Evolutionary conservation across 2,113 vertebrate genomes (phyloP).

Genomic region (Gallinago media): DNA sequence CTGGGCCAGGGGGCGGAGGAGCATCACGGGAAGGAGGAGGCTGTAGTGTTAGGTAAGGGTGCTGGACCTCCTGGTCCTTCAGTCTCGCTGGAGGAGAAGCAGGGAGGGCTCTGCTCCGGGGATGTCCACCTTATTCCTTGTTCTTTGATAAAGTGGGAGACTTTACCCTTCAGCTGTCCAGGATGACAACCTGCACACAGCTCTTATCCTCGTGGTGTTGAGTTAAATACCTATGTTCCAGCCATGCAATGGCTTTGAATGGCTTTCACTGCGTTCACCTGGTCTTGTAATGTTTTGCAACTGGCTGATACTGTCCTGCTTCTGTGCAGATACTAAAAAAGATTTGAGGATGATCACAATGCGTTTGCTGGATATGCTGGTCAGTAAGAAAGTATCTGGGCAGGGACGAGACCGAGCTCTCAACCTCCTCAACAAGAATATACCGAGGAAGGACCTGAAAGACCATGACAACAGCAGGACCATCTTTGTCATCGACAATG

Average conservation of each 20-base stretch:
- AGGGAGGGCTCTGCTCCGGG: not conserved
- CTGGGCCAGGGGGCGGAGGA: conserved; percentile 86
- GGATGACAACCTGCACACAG: not conserved
- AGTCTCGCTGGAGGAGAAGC: not conserved
- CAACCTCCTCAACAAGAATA: conserved; percentile 92
- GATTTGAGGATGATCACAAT: conserved; percentile 88
- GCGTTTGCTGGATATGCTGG: conserved; percentile 90
- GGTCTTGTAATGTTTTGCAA: not conserved
- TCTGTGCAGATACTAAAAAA: conserved; percentile 84
- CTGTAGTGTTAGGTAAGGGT: conserved; percentile 87
- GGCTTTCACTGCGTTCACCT: not conserved
- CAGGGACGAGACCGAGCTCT: conserved; percentile 93
- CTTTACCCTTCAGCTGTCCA: not conserved
- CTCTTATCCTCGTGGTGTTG: not conserved
- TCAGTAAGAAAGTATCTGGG: conserved; percentile 90
- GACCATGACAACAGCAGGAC: conserved; percentile 84
- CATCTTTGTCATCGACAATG: conserved; percentile 90
- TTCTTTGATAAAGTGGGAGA: not conserved
- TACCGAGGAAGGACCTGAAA: conserved; percentile 86
- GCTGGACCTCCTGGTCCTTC: not conserved
- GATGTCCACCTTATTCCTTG: not conserved
- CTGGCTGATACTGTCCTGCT: not conserved
- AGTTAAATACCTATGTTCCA: not conserved
- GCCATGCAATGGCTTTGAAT: not conserved
- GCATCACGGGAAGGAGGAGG: conserved; percentile 89